Percentiles rank a stretch among this genome's conserved stretches.
phyloP scores from a whole-genome alignment of 2,113 vertebrate genomes.

The Pitta sordida region DNA sequence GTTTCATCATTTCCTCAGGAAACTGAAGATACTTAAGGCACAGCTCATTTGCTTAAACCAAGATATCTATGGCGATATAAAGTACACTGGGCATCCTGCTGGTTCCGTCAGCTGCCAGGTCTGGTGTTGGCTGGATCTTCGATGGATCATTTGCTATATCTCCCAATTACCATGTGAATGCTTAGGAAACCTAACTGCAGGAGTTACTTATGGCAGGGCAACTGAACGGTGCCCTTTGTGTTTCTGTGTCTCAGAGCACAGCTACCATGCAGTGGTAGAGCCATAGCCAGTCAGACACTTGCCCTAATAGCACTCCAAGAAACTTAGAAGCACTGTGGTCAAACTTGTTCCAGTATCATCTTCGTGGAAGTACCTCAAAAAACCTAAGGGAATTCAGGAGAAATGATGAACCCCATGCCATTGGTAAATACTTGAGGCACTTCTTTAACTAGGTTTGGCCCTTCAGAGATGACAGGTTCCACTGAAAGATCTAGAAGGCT shows the following conservation, averaged over 20 bases:
- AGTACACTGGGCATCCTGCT: not conserved
- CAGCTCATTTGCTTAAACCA: not conserved
- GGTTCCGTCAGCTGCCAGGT: not conserved
- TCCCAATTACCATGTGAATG: not conserved
- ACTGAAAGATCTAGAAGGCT: not conserved
- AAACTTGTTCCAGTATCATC: not conserved
- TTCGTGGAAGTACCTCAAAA: not conserved
- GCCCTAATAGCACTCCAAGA: not conserved
- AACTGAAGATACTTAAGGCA: not conserved
- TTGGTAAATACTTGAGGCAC: not conserved
- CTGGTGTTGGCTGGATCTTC: not conserved
- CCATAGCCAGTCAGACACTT: not conserved
- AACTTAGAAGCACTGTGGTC: rapidly evolving
- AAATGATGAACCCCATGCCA: not conserved
- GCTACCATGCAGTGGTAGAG: not conserved
- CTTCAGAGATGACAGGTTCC: not conserved
- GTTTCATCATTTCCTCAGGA: not conserved
- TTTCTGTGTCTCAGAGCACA: not conserved
- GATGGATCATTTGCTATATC: not conserved
- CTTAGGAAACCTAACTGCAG: not conserved
- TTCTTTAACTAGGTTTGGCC: not conserved
- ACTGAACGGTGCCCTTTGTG: not conserved
- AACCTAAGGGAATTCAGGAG: not conserved
- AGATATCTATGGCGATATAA: not conserved
- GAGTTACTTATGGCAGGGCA: not conserved